Conservation (phyloP, 2,113 vertebrate species). For the Lophura nycthemera region DNA sequence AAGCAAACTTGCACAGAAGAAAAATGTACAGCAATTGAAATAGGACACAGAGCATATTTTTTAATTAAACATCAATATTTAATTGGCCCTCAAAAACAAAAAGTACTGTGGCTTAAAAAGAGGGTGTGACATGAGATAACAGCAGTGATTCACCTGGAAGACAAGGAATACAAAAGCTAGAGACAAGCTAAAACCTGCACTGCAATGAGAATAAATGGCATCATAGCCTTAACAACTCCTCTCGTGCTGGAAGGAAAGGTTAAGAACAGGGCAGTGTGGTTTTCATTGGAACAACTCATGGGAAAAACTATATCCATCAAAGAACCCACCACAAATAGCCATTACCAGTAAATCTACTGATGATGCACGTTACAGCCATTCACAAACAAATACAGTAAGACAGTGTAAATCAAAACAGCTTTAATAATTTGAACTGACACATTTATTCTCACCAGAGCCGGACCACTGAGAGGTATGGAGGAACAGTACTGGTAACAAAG, state of each 20-base stretch:
- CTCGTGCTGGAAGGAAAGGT: conserved; percentile 48
- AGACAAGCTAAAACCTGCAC: conserved; percentile 58
- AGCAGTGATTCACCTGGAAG: conserved; percentile 57
- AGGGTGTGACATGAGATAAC: conserved; percentile 68
- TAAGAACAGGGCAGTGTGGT: conserved; percentile 49
- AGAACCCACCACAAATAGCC: not conserved
- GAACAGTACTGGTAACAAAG: not conserved
- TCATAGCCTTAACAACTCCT: conserved; percentile 43
- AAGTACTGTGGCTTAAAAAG: conserved; percentile 46
- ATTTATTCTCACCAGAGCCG: not conserved
- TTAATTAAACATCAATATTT: not conserved
- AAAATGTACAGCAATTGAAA: not conserved
- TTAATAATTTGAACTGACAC: not conserved
- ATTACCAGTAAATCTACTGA: not conserved
- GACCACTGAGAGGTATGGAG: not conserved
- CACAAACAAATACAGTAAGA: not conserved
- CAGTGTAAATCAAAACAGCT: not conserved
- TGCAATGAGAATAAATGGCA: conserved; percentile 29
- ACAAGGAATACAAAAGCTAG: conserved; percentile 52
- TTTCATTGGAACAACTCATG: not conserved
- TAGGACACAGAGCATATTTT: not conserved
- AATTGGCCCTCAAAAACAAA: conserved; percentile 13
- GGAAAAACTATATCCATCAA: not conserved
- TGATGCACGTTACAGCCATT: not conserved
- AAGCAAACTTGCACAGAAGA: not conserved